Base-by-base conservation (phyloP, 2,797 vertebrate species). In the Gambelia wislizenii region DNA sequence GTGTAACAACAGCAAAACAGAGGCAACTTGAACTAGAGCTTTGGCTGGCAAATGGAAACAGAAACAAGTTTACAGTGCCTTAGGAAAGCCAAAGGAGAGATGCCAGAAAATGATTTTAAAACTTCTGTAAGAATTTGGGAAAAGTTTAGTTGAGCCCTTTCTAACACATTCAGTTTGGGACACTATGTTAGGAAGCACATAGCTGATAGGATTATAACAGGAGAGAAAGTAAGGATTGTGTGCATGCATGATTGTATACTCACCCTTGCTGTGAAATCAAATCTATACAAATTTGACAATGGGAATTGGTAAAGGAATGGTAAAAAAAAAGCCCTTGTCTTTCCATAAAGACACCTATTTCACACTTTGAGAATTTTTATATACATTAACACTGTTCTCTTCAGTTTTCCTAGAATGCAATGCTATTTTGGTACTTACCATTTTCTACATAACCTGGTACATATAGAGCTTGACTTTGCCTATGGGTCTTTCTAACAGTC, bases 381-480 rank as follows among this genome's bases (percentile, higher is more conserved):
- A n/a, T n/a, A n/a, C n/a, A n/a, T n/a, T 61, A 22, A 61, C 9
- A 67, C 4, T 13, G 49, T 47, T 9, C 8, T 56, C 39, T 80
- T 13, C 4, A 72, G 44, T 56, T 74, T 78, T n/a, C 9, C 7
- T 20, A 69, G n/a, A 72, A 76, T 49, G 0, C n/a, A 67, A 67
- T 67, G 33, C 64, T 67, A 67, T 67, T 67, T 33, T 9, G 13
- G 64, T 67, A 67, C 27, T 33, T 67, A 67, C 64, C 64, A 33
- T 33, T 13, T 13, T 12, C 64, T 33, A 67, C 4, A 67, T 4
- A 67, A 67, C 64, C 64, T 10, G 64, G 10, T 33, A 33, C 9
- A 67, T 33, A 67, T 2, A 67, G 6, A 67, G 64, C 94, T 83
- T 70, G 90, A 70, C 92, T 96, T 33, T 70, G 84, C 86, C 56